A percentile compares a stretch with the other conserved stretches of the same genome.
Conservation (phyloP, 2,797 vertebrate genomes). For the Xenentodon cancila region DNA sequence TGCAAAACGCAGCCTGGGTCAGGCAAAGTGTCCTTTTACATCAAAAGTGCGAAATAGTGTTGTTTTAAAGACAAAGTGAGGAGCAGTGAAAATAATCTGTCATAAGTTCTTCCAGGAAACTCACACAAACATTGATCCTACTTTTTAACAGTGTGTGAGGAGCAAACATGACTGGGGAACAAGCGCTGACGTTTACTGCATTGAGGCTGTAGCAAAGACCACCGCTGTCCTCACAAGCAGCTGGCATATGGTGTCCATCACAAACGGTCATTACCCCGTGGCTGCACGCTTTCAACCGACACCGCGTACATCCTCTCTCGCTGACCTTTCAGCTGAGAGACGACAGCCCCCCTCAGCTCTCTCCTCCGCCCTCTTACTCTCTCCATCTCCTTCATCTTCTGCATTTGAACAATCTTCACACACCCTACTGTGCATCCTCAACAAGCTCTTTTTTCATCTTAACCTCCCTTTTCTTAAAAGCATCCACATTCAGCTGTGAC, state of each 20-base stretch:
- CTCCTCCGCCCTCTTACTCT: neutral
- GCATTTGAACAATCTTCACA: conserved; percentile 23
- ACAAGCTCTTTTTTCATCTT: conserved; percentile 14
- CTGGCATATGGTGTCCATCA: conserved; percentile 58
- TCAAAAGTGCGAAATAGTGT: no score
- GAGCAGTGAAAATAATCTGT: no score
- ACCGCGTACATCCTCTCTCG: conserved; percentile 40
- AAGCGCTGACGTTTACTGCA: conserved; percentile 3
- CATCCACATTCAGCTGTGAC: neutral
- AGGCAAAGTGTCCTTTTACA: no score
- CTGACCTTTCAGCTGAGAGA: conserved; percentile 60
- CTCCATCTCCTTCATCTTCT: conserved; percentile 17
- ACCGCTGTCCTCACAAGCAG: conserved; percentile 8
- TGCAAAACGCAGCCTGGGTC: neutral
- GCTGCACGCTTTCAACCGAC: conserved; percentile 46
- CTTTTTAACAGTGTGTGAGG: neutral
- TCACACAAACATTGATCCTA: no score
- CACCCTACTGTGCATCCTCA: conserved; percentile 25
- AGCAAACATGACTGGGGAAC: conserved; percentile 6
- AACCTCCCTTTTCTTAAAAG: conserved; percentile 4
- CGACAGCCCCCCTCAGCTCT: conserved; percentile 36
- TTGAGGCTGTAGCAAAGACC: conserved; percentile 32
- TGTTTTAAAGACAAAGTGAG: no score
- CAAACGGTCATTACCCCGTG: conserved; percentile 40
- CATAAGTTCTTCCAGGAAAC: no score